Base-by-base conservation (phyloP, 2,888 invertebrate species). In the Malacosoma neustria region DNA sequence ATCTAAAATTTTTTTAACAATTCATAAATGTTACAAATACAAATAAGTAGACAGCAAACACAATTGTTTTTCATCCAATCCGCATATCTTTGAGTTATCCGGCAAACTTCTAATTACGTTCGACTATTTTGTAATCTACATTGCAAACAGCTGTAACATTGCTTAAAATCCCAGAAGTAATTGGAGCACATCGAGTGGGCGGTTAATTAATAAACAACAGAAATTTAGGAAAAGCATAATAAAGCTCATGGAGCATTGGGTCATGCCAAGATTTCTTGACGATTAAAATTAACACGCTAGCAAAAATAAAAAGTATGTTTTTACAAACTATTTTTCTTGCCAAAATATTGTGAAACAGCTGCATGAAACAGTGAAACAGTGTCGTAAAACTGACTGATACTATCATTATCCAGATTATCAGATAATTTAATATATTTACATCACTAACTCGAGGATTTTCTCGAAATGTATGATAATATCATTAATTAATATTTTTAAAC, bases 211-310 rank as follows among this genome's bases (percentile, higher is more conserved):
- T 74, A 72, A 66, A 69, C 59, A 58, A 51, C 64, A 61, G 59
- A 72, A 72, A 66, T 63, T 56, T 61, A 62, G 55, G 64, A 71
- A 61, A 72, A 56, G 37, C 42, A 70, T 58, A 66, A 77, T 77
- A 81, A 80, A 80, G 65, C 55, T 63, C 65, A 63, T 63, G 63
- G 66, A 55, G 54, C 76, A 77, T 79, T 79, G 77, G 73, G 64
- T 68, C 71, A 72, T 82, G 84, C 84, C 82, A 84, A 84, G 76
- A 77, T 55, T 65, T 75, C 64, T 65, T 69, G 69, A 71, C 65
- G 76, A 82, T 81, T 75, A 77, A 76, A 81, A 80, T 79, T 73
- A 74, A 77, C 67, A 62, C 53, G 46, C 57, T 42, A 49, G 63
- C 59, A 52, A 69, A 77, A 77, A 80, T 74, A 77, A 76, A 76